Evolutionary conservation across 2,113 vertebrate species (phyloP), one percentile per base, ranked within the genome.

Genomic region (Saimiri boliviensis): DNA sequence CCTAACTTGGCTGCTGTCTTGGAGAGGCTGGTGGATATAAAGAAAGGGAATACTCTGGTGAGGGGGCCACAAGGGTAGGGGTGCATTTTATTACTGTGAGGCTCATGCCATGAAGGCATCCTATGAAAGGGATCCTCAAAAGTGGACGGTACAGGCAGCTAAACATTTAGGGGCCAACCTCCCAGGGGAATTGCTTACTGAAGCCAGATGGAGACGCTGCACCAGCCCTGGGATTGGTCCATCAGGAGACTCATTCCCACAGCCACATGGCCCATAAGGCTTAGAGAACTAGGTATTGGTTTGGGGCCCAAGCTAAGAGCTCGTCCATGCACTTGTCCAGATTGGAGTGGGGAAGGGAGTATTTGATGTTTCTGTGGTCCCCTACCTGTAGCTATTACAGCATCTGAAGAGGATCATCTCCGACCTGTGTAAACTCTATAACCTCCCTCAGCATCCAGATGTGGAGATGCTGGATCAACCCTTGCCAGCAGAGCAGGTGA

Each of bases 391-490:
- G 99, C 99, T 99, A 70, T 91, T 99, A 98, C 99, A 99, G 98
- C 99, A 99, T 98, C 98, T 99, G 97, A 99, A 99, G 98, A 98
- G 99, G 98, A 99, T 99, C 85, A 99, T 99, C 97, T 99, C 99
- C 20, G 99, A 99, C 98, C 99, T 99, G 93, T 99, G 99, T 98
- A 99, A 99, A 94, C 99, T 99, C 96, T 99, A 99, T 98, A 99
- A 99, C 98, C 99, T 99, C 82, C 99, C 99, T 45, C 99, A 99
- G 92, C 99, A 99, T 93, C 99, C 99, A 0, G 99, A 99, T 94
- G 99, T 99, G 42, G 99, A 99, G 98, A 99, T 99, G 99, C 98
- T 99, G 97, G 99, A 99, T 96, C 99, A 99, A 98, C 99, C 99
- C 13, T 99, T 99, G 89, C 99, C 99, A 0, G 99, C 99, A 13